These are phyloP conservation scores for Acromyrmex heyeri DNA, from an alignment of 1,140 invertebrate species.

Conservation along the genomic window DNA sequence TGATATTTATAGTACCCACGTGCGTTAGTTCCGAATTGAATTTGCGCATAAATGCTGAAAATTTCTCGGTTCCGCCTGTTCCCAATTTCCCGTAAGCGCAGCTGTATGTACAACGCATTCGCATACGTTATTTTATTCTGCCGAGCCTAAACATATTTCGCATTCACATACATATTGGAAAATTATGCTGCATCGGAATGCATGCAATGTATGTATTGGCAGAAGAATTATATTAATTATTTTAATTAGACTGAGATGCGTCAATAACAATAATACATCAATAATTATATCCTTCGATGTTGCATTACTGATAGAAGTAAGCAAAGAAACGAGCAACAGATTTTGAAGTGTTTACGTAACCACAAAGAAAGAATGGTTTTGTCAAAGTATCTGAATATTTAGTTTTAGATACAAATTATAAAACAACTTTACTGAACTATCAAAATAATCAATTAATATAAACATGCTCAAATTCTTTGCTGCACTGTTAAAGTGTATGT, in stretches of 20 bases:
- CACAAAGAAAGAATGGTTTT: too few species aligned
- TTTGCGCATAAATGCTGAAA: slow-evolving; percentile 62
- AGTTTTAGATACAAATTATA: too few species aligned
- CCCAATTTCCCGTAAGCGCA: slow-evolving; percentile 45
- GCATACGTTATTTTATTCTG: slow-evolving; percentile 23
- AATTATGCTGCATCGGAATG: background rate
- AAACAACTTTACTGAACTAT: too few species aligned
- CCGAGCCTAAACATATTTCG: slow-evolving; percentile 22
- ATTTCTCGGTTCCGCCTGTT: slow-evolving; percentile 36
- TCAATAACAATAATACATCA: background rate
- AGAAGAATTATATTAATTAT: slow-evolving; percentile 6
- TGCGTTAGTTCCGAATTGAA: slow-evolving; percentile 63
- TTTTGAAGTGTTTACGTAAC: background rate
- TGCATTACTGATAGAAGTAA: background rate
- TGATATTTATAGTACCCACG: slow-evolving; percentile 63
- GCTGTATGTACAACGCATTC: slow-evolving; percentile 26
- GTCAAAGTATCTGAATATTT: too few species aligned
- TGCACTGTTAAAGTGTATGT: too few species aligned
- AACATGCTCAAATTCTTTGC: too few species aligned
- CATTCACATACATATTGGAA: slow-evolving; percentile 6
- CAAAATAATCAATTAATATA: too few species aligned
- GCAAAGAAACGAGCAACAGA: background rate
- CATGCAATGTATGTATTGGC: background rate
- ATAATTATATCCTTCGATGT: background rate
- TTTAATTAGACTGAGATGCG: background rate